Evolutionary conservation across 2,113 vertebrate species (phyloP).

Genomic region (Mesocricetus auratus): DNA sequence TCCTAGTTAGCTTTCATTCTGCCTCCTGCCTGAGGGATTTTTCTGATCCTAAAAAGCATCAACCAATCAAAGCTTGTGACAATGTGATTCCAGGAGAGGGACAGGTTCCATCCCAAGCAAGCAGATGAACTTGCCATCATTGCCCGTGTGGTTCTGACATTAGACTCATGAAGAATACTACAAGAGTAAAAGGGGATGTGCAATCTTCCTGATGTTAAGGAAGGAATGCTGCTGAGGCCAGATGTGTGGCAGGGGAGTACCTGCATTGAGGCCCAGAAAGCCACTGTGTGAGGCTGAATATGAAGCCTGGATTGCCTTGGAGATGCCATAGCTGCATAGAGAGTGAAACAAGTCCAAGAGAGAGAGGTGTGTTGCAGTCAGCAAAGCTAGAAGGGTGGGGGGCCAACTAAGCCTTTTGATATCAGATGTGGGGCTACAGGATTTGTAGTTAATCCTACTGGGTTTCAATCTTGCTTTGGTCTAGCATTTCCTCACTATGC

Average conservation of each 20-base stretch:
- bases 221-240: neutral
- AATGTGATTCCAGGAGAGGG: neutral
- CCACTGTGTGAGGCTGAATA: neutral
- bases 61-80: neutral
- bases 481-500: neutral
- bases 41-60: neutral
- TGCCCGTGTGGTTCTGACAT: neutral
- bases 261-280: neutral
- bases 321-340: neutral
- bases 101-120: neutral
- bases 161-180: neutral
- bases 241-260: neutral
- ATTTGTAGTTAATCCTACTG: neutral
- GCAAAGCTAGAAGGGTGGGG: neutral
- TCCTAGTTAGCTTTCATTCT: neutral
- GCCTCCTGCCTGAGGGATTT: neutral
- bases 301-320: neutral
- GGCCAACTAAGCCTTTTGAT: neutral
- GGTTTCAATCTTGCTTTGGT: neutral
- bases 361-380: no score
- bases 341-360: neutral
- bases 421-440: neutral
- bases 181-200: neutral
- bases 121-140: neutral
- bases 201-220: neutral